Percentiles rank a stretch among this genome's conserved stretches.
Evolutionary conservation across 2,797 vertebrate species (phyloP).

Genomic region (Serranus cabrilla): DNA sequence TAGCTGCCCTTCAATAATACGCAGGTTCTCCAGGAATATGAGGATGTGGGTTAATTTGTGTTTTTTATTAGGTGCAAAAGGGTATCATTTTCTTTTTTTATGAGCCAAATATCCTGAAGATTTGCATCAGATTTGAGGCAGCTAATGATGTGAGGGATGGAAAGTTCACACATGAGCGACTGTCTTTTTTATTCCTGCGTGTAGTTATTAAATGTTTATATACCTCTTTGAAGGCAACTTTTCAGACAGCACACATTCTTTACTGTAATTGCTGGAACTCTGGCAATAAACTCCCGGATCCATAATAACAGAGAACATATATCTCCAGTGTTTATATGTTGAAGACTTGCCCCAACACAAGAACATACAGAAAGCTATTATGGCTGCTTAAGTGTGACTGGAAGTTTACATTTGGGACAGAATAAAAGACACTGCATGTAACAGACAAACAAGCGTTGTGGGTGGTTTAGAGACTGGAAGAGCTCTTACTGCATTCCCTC

Average conservation of each 20-base stretch:
- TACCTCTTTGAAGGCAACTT: conserved; percentile 51
- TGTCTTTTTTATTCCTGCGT: conserved; percentile 28
- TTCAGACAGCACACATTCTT: conserved; percentile 36
- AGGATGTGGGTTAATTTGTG: conserved; percentile 58
- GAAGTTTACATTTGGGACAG: conserved; percentile 34
- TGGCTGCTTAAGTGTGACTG: conserved; percentile 27
- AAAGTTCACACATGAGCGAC: conserved; percentile 37
- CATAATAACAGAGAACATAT: conserved; percentile 53
- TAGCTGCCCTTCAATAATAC: conserved; percentile 33
- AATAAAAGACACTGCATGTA: conserved; percentile 8
- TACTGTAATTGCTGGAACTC: conserved; percentile 35
- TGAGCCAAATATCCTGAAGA: conserved; percentile 58
- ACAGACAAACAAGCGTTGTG: conserved; percentile 44
- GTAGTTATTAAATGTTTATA: conserved; percentile 65
- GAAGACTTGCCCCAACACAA: conserved; percentile 12
- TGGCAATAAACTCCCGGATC: conserved; percentile 29
- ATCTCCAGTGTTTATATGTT: conserved; percentile 32
- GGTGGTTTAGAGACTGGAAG: conserved; percentile 27
- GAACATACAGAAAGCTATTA: conserved; percentile 40
- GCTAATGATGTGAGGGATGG: conserved; percentile 55
- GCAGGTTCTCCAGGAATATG: conserved; percentile 31
- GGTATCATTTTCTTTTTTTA: conserved; percentile 70
- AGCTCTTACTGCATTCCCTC: conserved; percentile 12
- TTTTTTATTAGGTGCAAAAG: conserved; percentile 65
- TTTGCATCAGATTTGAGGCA: conserved; percentile 48